phyloP scores from a whole-genome alignment of 2,113 vertebrate species.

The Oreochromis niloticus region DNA sequence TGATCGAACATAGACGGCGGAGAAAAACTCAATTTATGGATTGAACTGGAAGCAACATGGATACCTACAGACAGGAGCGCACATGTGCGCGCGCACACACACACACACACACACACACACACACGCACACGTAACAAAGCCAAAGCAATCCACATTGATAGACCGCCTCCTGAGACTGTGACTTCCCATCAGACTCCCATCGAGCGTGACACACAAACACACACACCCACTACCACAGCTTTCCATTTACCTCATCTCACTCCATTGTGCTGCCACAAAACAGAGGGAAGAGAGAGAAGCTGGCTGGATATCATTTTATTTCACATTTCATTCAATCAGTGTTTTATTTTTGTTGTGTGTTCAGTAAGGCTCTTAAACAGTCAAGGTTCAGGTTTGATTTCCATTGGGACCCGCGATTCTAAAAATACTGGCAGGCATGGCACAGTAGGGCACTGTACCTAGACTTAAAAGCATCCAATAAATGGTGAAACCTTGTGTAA shows the following conservation, averaged over 20 bases:
- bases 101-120: not conserved
- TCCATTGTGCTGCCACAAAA: not conserved
- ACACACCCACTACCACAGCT: not conserved
- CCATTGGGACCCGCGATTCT: not conserved
- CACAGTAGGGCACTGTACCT: not conserved
- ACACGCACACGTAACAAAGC: not conserved
- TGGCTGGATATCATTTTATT: not conserved
- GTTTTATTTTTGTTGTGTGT: not conserved
- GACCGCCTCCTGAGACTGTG: not conserved
- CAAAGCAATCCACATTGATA: not conserved
- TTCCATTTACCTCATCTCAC: not conserved
- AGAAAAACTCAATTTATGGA: not conserved
- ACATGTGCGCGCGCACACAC: not conserved
- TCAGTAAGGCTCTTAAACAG: not conserved
- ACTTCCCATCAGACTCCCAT: slow-evolving; percentile 22
- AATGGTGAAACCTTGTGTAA: not conserved
- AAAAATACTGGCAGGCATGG: not conserved
- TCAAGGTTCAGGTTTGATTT: not conserved
- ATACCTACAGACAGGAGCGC: not conserved
- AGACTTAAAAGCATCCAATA: not conserved
- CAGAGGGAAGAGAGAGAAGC: not conserved
- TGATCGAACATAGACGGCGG: not conserved
- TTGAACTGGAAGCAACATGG: not conserved
- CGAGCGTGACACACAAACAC: not conserved
- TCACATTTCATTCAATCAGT: not conserved